Evolutionary conservation across 2,888 invertebrate genomes (phyloP).

Genomic region (Hydropsyche betteni): DNA sequence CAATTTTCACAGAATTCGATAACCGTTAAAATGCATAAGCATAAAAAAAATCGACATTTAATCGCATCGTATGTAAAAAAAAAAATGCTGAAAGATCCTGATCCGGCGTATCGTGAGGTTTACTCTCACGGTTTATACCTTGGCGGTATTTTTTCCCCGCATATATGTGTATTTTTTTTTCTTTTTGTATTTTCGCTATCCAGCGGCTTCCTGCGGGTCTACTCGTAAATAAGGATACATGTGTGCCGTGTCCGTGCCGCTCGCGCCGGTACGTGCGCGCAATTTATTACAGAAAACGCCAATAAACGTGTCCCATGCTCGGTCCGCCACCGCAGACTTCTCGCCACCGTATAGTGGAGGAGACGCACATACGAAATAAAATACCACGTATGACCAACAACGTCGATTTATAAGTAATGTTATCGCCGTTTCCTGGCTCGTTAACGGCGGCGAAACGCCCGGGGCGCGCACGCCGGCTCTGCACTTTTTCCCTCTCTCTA

Average conservation of each 20-base stretch:
- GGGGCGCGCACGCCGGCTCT: not conserved
- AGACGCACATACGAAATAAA: no score
- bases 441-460: not conserved
- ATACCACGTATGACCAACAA: no score
- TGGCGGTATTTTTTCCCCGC: not conserved
- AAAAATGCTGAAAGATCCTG: not conserved
- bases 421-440: constrained; percentile 34
- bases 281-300: constrained; percentile 47
- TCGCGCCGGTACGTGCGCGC: constrained; percentile 29
- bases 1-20: no score
- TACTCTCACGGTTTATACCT: constrained; percentile 1
- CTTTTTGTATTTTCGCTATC: constrained; percentile 15
- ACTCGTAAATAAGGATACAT: constrained; percentile 38
- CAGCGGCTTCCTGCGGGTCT: constrained; percentile 1
- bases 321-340: constrained; percentile 24
- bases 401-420: constrained; percentile 38
- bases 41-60: not conserved
- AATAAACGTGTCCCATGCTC: constrained; percentile 44
- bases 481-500: no score
- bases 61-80: not conserved
- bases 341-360: not conserved
- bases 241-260: constrained; percentile 2
- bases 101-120: not conserved
- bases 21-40: no score
- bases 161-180: not conserved